Conservation (phyloP, 2,797 vertebrate species). For the Microhierax caerulescens region DNA sequence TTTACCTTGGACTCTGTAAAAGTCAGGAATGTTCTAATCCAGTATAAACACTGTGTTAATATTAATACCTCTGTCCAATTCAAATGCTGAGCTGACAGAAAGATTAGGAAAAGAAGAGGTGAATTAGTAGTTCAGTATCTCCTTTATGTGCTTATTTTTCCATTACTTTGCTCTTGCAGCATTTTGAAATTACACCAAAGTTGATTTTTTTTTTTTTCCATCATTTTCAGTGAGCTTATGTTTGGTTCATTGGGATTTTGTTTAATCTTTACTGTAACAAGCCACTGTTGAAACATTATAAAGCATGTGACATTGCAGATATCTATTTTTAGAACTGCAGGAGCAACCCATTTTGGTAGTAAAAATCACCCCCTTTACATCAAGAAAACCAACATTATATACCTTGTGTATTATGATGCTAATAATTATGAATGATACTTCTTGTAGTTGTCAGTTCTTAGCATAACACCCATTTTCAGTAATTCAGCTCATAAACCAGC, state of each 20-base stretch:
- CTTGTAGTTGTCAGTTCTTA: neutral
- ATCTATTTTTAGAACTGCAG: neutral
- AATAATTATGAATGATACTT: neutral
- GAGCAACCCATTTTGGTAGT: neutral
- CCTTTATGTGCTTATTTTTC: neutral
- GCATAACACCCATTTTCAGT: neutral
- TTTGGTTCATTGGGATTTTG: neutral
- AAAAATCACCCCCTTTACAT: neutral
- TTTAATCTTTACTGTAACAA: neutral
- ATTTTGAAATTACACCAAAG: neutral
- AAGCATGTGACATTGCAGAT: neutral
- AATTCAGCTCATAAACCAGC: neutral
- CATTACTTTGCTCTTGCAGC: neutral
- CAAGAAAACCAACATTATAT: neutral
- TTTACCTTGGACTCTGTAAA: constrained; percentile 45
- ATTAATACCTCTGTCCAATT: constrained; percentile 9
- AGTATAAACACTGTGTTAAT: constrained; percentile 48
- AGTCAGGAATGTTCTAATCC: constrained; percentile 57
- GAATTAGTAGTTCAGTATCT: neutral
- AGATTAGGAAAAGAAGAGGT: neutral
- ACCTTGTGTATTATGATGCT: neutral
- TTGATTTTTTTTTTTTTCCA: neutral
- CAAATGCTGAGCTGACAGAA: constrained; percentile 14
- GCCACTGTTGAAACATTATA: neutral
- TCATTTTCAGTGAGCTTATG: neutral